These are phyloP conservation scores for Bimastos eiseni DNA, from an alignment of 2,888 invertebrate species.

Conservation along the genomic window DNA sequence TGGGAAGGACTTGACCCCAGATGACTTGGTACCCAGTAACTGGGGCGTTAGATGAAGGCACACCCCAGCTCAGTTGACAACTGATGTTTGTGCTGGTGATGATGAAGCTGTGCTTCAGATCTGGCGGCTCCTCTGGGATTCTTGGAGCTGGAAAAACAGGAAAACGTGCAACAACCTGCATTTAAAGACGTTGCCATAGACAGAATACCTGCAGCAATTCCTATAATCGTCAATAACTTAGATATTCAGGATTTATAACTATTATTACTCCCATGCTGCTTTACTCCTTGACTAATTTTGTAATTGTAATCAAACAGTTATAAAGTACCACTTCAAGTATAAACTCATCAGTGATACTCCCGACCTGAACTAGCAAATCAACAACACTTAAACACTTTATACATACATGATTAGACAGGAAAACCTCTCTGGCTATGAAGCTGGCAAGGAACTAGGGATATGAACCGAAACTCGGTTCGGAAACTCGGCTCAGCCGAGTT, in stretches of 20 bases:
- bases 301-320: not conserved
- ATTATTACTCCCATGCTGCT: not conserved
- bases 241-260: not conserved
- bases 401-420: no score
- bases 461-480: no score
- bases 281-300: not conserved
- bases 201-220: not conserved
- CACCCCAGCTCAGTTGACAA: conserved; percentile 42
- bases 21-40: conserved; percentile 44
- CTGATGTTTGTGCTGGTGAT: conserved; percentile 44
- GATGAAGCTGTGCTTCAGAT: conserved; percentile 43
- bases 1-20: conserved; percentile 42
- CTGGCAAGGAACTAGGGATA: no score
- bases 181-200: not conserved
- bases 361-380: no score
- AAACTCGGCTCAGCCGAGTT: no score
- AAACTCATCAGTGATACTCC: no score
- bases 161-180: not conserved
- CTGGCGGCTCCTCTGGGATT: conserved; percentile 43
- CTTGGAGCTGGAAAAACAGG: conserved; percentile 38
- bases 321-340: no score
- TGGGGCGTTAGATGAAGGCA: conserved; percentile 43
- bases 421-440: no score
- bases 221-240: not conserved
- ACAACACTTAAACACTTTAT: no score